Evolutionary conservation across 2,888 invertebrate species (phyloP), one percentile per base, ranked within the genome.

Genomic region (Cyclophora punctaria): DNA sequence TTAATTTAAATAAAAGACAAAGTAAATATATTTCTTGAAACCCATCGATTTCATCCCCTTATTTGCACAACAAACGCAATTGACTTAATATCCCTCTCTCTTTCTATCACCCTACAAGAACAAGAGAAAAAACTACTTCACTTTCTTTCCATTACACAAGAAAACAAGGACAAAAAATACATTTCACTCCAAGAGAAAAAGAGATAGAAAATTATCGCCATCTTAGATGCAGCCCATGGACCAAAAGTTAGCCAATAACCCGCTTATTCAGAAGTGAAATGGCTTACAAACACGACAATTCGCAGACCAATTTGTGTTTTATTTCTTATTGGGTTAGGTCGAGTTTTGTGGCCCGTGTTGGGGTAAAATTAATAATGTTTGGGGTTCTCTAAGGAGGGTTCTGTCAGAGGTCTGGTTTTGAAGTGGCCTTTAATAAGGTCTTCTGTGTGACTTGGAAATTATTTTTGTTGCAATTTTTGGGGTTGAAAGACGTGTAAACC

Each of bases 201-300:
- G 74, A 70, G 83, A 82, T 52, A 63, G 69, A 59, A 67, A 54
- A 63, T 20, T 73, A 72, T 75, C 84, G 85, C 85, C 86, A 86
- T 85, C 86, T 85, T 86, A 84, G 85, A 84, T 86, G 86, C 85
- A 85, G 76, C 74, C 77, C 73, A 71, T 78, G 84, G 85, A 86
- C 86, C 86, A 79, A 78, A 83, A 84, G 81, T 85, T 84, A 81
- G 83, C 85, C 85, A 83, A 84, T 84, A 83, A 84, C 80, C 73
- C 68, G 67, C 69, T 73, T 68, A 63, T 64, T 59, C 56, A 50
- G 56, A 58, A 53, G 57, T 66, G 66, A 75, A 79, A 70, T 64
- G 67, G 61, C 77, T 64, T 73, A 75, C 67, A 59, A 70, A 59
- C 51, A 61, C 55, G 55, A 59, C 63, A 67, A 73, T 71, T 59